A percentile compares a stretch with the other conserved stretches of the same genome.
Evolutionary conservation across 2,888 invertebrate species (phyloP).

Genomic region (Amphipyra tragopoginis): DNA sequence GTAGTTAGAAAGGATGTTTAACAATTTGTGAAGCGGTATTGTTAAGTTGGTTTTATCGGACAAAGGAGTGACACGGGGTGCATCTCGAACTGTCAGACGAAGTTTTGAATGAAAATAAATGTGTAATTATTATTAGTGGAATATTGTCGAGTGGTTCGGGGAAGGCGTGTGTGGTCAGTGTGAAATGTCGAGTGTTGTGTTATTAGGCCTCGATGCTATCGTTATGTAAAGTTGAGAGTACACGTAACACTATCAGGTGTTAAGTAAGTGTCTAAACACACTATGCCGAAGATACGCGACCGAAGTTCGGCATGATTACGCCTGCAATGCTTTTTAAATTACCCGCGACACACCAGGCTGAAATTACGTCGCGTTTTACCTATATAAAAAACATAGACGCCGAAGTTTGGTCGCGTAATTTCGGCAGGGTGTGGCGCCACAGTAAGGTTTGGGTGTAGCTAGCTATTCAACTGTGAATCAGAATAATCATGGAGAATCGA

Average conservation of each 20-base stretch:
- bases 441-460: no score
- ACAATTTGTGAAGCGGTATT: conserved; percentile 20
- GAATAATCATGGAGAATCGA: no score
- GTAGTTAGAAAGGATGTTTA: conserved; percentile 20
- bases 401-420: no score
- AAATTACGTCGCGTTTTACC: no score
- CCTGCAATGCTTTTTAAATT: no score
- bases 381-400: no score
- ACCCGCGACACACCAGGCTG: no score
- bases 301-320: no score
- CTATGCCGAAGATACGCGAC: no score
- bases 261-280: no score
- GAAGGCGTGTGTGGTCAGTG: conserved; percentile 77
- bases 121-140: conserved; percentile 83
- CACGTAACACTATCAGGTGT: conserved; percentile 30
- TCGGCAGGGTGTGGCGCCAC: no score
- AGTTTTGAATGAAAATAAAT: conserved; percentile 87
- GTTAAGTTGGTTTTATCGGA: conserved; percentile 63
- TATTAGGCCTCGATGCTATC: conserved; percentile 71
- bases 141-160: conserved; percentile 74
- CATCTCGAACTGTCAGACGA: conserved; percentile 81
- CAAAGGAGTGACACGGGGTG: conserved; percentile 85
- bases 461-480: no score
- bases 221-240: conserved; percentile 46
- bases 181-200: conserved; percentile 68